phyloP scores from a whole-genome alignment of 2,113 vertebrate species.

The Neolamprologus fasciatus region DNA sequence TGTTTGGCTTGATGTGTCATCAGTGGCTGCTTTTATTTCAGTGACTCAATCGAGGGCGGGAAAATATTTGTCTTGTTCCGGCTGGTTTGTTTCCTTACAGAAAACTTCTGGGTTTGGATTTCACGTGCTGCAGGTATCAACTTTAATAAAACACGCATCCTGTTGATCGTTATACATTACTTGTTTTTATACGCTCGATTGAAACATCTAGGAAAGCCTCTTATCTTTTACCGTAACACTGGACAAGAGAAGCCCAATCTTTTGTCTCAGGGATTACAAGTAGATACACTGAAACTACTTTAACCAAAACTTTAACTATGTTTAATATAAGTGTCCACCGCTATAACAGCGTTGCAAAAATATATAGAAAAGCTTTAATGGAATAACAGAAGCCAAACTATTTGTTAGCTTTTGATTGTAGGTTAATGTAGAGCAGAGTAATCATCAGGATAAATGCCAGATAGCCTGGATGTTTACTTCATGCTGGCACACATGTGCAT shows the following conservation, averaged over 20 bases:
- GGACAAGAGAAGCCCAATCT: neutral
- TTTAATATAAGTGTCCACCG: neutral
- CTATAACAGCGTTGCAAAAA: accelerated
- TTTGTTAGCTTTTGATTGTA: neutral
- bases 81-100: neutral
- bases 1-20: neutral
- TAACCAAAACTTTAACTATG: neutral
- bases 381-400: neutral
- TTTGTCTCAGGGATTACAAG: neutral
- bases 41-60: neutral
- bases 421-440: neutral
- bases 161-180: neutral
- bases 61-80: neutral
- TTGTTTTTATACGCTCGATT: neutral
- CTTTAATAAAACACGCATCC: neutral
- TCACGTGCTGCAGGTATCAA: neutral
- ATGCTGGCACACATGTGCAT: neutral
- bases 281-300: neutral
- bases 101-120: neutral
- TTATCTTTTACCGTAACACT: neutral
- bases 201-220: neutral
- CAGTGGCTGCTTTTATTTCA: neutral
- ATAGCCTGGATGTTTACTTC: neutral
- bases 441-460: neutral
- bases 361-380: neutral